Percentiles rank a stretch among this genome's conserved stretches.
Evolutionary conservation across 2,797 vertebrate genomes (phyloP).

Genomic region (Scleropages formosus): DNA sequence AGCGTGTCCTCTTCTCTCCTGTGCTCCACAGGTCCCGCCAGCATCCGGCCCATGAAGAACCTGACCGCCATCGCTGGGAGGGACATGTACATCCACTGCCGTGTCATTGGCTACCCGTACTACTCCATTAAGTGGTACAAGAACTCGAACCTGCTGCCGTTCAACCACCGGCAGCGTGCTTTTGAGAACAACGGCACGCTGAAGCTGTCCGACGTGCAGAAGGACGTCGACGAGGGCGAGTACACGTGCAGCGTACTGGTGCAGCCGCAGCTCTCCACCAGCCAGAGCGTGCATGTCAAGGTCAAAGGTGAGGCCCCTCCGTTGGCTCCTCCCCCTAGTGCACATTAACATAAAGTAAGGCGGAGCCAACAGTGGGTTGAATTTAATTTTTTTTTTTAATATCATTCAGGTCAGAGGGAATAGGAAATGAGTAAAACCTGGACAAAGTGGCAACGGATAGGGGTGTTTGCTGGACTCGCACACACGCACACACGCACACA

Average conservation of each 20-base stretch:
- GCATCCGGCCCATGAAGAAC: slow-evolving; percentile 90
- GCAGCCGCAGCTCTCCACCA: slow-evolving; percentile 94
- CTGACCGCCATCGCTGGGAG: slow-evolving; percentile 94
- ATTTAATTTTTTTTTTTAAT: neutral
- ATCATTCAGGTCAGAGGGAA: neutral
- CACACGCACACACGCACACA: neutral
- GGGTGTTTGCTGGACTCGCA: no score
- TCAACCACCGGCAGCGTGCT: slow-evolving; percentile 95
- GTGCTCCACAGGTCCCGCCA: slow-evolving; percentile 79
- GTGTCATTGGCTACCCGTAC: slow-evolving; percentile 96
- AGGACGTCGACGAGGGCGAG: slow-evolving; percentile 90
- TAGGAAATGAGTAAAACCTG: no score
- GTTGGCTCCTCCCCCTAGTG: neutral
- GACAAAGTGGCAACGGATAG: no score
- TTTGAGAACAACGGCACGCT: slow-evolving; percentile 97
- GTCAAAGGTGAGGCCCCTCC: slow-evolving; percentile 81
- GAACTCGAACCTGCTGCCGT: slow-evolving; percentile 91
- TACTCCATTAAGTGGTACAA: slow-evolving; percentile 99
- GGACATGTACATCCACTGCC: slow-evolving; percentile 95
- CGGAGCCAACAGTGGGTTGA: no score
- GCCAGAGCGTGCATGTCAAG: slow-evolving; percentile 89
- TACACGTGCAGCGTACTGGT: slow-evolving; percentile 96
- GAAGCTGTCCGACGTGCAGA: slow-evolving; percentile 94
- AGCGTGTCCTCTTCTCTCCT: slow-evolving; percentile 73
- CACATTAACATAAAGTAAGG: no score